These are phyloP conservation scores for Anolis apletophallus DNA, from an alignment of 2,797 vertebrate species.

Conservation along the genomic window DNA sequence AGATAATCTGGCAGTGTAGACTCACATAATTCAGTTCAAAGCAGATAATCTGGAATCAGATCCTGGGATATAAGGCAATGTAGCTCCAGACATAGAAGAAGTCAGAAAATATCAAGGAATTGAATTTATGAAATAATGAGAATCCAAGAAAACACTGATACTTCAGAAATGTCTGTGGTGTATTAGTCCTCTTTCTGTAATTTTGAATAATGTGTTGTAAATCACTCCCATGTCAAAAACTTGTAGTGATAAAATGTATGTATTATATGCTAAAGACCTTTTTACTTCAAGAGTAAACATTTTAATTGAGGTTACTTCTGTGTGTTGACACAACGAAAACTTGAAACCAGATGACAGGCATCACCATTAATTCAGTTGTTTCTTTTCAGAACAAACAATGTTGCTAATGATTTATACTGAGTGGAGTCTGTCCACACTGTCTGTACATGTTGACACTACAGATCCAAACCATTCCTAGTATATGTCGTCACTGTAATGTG, in stretches of 20 bases:
- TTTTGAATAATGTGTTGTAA: conserved; percentile 24
- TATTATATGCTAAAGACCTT: conserved; percentile 55
- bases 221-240: conserved; percentile 53
- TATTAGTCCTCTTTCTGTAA: neutral
- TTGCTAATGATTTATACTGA: conserved; percentile 22
- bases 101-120: conserved; percentile 10
- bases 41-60: too few relatives aligned
- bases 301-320: conserved; percentile 59
- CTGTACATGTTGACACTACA: conserved; percentile 18
- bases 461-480: neutral
- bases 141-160: conserved; percentile 9
- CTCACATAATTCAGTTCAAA: too few relatives aligned
- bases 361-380: conserved; percentile 45
- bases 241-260: conserved; percentile 52
- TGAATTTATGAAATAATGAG: conserved; percentile 24
- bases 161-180: conserved; percentile 15
- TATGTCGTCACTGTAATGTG: neutral
- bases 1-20: too few relatives aligned
- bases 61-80: too few relatives aligned
- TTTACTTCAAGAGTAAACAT: conserved; percentile 65
- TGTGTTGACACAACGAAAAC: conserved; percentile 37
- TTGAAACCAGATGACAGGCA: conserved; percentile 56
- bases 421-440: conserved; percentile 53
- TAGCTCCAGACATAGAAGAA: neutral
- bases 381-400: conserved; percentile 52